Conservation (phyloP, 2,888 invertebrate genomes). For the Dorcus parallelipipedus region DNA sequence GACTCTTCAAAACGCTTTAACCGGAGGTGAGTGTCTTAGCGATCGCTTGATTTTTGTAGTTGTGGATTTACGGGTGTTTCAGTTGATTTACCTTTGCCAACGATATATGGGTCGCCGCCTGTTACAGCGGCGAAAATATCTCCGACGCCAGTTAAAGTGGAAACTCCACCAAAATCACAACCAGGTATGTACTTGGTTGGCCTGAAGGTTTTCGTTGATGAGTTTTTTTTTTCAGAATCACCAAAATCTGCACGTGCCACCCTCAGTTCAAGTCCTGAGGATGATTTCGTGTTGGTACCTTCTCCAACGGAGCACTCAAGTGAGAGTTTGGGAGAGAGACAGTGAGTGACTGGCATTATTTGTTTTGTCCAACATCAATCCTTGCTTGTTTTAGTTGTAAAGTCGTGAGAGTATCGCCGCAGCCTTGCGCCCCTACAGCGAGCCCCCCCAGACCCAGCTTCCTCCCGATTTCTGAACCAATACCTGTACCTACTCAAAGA, state of each 20-base stretch:
- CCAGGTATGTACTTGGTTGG: conserved; percentile 33
- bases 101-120: conserved; percentile 40
- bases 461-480: conserved; percentile 70
- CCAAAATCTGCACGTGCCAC: conserved; percentile 43
- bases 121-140: conserved; percentile 18
- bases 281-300: conserved; percentile 82
- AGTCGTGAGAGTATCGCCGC: conserved; percentile 18
- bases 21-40: conserved; percentile 20
- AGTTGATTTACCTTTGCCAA: conserved; percentile 39
- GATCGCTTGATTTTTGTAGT: background rate
- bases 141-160: conserved; percentile 40
- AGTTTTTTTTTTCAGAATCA: conserved; percentile 39
- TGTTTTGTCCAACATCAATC: conserved; percentile 1
- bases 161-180: conserved; percentile 40
- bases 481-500: conserved; percentile 69
- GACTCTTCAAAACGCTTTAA: conserved; percentile 28
- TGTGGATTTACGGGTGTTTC: conserved; percentile 1
- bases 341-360: conserved; percentile 33
- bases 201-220: background rate
- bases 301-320: conserved; percentile 55
- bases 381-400: conserved; percentile 11
- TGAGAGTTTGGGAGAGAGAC: conserved; percentile 34
- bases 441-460: conserved; percentile 68
- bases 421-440: conserved; percentile 31
- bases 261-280: conserved; percentile 65